These are phyloP conservation scores for Otis tarda DNA, from an alignment of 2,113 vertebrate species.

Conservation along the genomic window DNA sequence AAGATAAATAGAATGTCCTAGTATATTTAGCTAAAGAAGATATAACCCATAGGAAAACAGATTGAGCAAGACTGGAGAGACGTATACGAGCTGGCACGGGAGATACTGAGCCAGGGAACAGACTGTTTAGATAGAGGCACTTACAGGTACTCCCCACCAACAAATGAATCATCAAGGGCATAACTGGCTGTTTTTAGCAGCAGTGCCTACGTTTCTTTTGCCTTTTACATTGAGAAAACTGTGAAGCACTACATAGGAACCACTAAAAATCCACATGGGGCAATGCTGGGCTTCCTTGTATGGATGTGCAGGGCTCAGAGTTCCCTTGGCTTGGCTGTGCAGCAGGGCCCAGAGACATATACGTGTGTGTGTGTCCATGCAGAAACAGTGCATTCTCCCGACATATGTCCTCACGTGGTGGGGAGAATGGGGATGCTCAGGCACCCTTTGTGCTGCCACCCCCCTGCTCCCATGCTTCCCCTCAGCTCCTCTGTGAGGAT, in stretches of 20 bases:
- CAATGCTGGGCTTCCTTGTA: background rate
- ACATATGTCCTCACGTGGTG: rapidly evolving
- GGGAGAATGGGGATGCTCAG: background rate
- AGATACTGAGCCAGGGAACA: background rate
- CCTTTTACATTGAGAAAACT: background rate
- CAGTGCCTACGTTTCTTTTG: background rate
- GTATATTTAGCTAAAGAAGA: conserved; percentile 10
- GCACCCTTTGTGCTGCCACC: background rate
- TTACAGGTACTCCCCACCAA: background rate
- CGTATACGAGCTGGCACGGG: background rate
- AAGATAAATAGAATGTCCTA: conserved; percentile 1
- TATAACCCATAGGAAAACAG: background rate
- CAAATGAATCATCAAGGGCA: background rate
- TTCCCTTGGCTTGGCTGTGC: background rate
- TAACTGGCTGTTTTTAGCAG: conserved; percentile 31
- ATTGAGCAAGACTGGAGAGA: background rate
- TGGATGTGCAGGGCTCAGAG: background rate
- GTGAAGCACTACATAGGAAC: background rate
- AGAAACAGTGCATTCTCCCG: background rate
- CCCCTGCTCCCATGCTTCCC: background rate
- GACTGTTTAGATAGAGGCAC: conserved; percentile 21
- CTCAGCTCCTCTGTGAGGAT: background rate
- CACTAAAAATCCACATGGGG: background rate
- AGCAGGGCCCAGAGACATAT: background rate
- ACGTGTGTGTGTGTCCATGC: background rate